A percentile compares a stretch with the other conserved stretches of the same genome.
These are phyloP conservation scores for Nemotelus pantherinus DNA, from an alignment of 2,888 invertebrate species.

Conservation along the genomic window DNA sequence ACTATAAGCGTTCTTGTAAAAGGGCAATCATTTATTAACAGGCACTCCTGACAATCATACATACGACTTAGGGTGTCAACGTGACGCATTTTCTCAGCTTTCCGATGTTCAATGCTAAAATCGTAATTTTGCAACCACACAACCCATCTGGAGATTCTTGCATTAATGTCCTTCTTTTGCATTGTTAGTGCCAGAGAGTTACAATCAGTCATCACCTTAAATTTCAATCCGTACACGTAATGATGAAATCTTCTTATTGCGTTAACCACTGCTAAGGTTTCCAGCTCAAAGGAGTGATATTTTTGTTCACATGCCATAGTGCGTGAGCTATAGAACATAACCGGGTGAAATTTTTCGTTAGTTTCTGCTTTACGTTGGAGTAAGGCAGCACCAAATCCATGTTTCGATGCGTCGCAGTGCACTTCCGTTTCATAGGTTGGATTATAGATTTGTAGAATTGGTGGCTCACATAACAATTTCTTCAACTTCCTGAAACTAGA, in stretches of 20 bases:
- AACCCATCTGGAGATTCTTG: constrained; percentile 37
- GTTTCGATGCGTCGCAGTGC: constrained; percentile 55
- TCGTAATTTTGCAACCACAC: constrained; percentile 41
- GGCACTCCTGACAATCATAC: constrained; percentile 34
- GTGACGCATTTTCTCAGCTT: neutral
- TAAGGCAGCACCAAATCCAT: constrained; percentile 53
- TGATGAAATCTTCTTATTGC: constrained; percentile 7
- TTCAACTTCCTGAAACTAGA: constrained; percentile 48
- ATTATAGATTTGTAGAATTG: constrained; percentile 55
- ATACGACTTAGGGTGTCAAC: constrained; percentile 18
- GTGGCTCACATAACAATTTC: constrained; percentile 44
- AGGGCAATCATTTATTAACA: constrained; percentile 39
- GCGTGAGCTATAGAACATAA: constrained; percentile 17
- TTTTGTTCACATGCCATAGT: neutral
- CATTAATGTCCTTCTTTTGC: constrained; percentile 28
- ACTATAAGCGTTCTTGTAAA: constrained; percentile 6
- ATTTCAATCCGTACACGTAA: constrained; percentile 16
- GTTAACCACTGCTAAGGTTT: constrained; percentile 4
- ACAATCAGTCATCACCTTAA: constrained; percentile 20
- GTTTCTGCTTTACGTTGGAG: constrained; percentile 10
- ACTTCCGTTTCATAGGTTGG: constrained; percentile 51
- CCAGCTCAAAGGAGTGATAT: constrained; percentile 13
- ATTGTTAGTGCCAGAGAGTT: constrained; percentile 1
- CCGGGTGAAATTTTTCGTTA: constrained; percentile 6
- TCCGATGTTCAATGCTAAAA: constrained; percentile 28